phyloP scores from a whole-genome alignment of 2,888 invertebrate species.

The Gastracanthus pulcherrimus region DNA sequence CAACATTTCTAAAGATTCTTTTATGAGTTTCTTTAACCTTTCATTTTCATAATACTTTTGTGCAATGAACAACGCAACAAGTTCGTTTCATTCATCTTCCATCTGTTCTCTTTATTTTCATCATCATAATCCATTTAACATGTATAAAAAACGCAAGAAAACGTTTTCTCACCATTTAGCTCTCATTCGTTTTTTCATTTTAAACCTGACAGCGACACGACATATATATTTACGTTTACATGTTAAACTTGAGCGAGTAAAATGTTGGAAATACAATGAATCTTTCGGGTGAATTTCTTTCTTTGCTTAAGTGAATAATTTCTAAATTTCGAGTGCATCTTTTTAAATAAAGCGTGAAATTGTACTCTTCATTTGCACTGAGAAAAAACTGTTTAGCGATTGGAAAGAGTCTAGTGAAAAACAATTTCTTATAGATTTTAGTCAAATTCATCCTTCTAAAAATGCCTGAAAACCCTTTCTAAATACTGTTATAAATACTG shows the following conservation, averaged over 20 bases:
- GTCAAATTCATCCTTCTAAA: no score
- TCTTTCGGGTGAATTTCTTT: no score
- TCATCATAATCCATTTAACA: background rate
- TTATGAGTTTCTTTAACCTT: conserved; percentile 7
- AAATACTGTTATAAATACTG: no score
- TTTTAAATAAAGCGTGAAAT: no score
- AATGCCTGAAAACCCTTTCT: no score
- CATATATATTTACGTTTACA: background rate
- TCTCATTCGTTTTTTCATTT: conserved; percentile 11
- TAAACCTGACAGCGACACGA: conserved; percentile 25
- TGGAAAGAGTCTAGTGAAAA: no score
- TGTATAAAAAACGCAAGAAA: background rate
- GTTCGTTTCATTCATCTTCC: background rate
- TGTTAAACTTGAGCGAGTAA: background rate
- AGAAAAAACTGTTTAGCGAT: no score
- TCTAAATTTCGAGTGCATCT: no score
- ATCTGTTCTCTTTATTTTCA: background rate
- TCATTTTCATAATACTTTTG: conserved; percentile 7
- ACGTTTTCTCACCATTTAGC: background rate
- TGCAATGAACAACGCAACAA: conserved; percentile 4
- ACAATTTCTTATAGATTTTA: no score
- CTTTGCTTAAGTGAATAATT: no score
- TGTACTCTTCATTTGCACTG: no score
- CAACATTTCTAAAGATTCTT: conserved; percentile 37
- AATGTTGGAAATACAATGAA: no score